Conservation (phyloP, 1,140 invertebrate species). For the Brachionus calyciflorus region DNA sequence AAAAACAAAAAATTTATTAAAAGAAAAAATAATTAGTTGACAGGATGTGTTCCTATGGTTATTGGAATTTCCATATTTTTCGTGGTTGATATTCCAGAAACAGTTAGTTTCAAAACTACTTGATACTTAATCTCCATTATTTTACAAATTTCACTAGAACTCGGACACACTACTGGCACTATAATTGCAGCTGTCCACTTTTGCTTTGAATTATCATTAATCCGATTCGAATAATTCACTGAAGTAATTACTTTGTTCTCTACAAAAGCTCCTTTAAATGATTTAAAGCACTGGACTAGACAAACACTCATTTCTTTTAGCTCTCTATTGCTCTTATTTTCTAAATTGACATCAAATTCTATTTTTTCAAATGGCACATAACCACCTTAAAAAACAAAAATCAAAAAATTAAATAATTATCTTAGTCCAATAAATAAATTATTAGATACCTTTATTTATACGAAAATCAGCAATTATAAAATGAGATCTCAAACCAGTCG, state of each 20-base stretch:
- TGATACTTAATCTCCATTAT: background rate
- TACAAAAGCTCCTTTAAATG: no score
- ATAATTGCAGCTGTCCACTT: background rate
- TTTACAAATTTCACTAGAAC: background rate
- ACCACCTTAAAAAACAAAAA: background rate
- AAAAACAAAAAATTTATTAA: no score
- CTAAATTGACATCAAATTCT: background rate
- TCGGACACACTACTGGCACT: background rate
- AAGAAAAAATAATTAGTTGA: no score
- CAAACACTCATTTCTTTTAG: background rate
- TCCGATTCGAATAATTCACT: background rate
- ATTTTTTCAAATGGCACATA: background rate
- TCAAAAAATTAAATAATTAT: background rate
- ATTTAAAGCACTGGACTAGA: background rate
- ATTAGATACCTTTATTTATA: background rate
- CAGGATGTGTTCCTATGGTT: background rate
- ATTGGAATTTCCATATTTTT: background rate
- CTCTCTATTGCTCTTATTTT: background rate
- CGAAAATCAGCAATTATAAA: background rate
- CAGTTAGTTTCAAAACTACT: background rate
- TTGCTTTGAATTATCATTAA: background rate
- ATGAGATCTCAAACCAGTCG: background rate
- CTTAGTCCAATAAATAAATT: background rate
- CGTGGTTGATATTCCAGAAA: background rate
- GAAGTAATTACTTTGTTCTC: background rate